Evolutionary conservation across 1,140 invertebrate species (phyloP), one percentile per base, ranked within the genome.

Genomic region (Rhagoletis pomonella): DNA sequence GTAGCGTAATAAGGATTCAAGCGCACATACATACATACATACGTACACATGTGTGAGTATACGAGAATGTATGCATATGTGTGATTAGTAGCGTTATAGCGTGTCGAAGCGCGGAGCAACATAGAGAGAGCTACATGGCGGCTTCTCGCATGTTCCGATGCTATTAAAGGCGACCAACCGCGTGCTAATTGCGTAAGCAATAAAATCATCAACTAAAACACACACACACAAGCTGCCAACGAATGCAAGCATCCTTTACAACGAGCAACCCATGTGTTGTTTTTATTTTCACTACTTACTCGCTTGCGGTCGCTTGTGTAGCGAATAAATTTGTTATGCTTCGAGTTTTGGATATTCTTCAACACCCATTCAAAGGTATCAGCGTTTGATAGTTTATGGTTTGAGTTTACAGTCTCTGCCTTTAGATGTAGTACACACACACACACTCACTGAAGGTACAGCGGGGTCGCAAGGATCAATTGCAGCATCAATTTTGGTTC

Each of bases 171-270:
- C 47, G 47, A 81, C 73, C 73, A 12, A 81, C 73, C 73, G 73
- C 73, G 73, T 55, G 47, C 73, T 81, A 81, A 81, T 81, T 81
- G 73, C 73, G n/a, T 55, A 81, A 81, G 73, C 73, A 81, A 81
- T 81, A 81, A 81, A 81, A 81, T 81, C 73, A 81, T 81, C 73
- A 81, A 81, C 73, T 47, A 55, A 81, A 81, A 55, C 47, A 50
- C 19, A 19, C 19, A 81, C 69, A 39, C 19, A 73, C 29, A 67
- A 29, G 64, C 64, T 39, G 19, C 29, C 29, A 65, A 29, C 64
- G 29, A 29, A 10, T 55, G 50, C 50, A 10, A 55, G 50, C 12
- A 62, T 62, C 60, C 69, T 50, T 44, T 12, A 73, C 3, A 73
- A 73, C 44, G 69, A 73, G 50, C 50, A 55, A 7, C 5, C 50